These are phyloP conservation scores for Leptinotarsa peninsularis DNA, from an alignment of 2,888 invertebrate genomes.

Conservation along the genomic window DNA sequence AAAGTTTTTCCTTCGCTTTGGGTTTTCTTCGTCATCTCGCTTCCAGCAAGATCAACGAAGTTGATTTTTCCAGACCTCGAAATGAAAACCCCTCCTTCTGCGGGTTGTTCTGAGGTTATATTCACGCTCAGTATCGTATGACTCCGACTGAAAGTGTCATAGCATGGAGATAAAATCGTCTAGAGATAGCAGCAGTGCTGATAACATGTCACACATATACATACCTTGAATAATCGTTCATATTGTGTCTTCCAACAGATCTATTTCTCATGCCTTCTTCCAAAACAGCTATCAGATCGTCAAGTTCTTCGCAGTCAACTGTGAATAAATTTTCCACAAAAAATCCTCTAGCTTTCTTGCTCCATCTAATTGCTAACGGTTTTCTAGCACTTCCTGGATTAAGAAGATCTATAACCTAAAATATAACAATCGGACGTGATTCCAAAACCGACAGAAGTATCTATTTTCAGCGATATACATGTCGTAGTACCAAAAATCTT, in stretches of 20 bases:
- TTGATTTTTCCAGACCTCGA: slow-evolving; percentile 94
- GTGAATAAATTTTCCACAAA: slow-evolving; percentile 97
- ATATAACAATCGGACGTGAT: slow-evolving; percentile 20
- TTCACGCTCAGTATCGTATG: slow-evolving; percentile 93
- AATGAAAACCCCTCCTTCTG: slow-evolving; percentile 85
- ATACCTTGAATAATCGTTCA: slow-evolving; percentile 87
- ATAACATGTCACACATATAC: neutral
- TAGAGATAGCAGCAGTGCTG: no score
- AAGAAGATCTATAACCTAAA: slow-evolving; percentile 91
- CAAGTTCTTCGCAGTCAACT: slow-evolving; percentile 92
- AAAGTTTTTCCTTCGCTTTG: slow-evolving; percentile 88
- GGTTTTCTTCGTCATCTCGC: slow-evolving; percentile 94
- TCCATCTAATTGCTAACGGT: slow-evolving; percentile 92
- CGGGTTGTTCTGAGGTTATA: slow-evolving; percentile 86
- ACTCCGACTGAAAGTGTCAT: slow-evolving; percentile 71
- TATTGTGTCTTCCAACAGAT: slow-evolving; percentile 88
- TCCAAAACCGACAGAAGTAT: neutral
- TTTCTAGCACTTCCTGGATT: slow-evolving; percentile 87
- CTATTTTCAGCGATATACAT: no score
- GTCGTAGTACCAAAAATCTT: no score
- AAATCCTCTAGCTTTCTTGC: slow-evolving; percentile 91
- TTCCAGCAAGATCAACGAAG: slow-evolving; percentile 96
- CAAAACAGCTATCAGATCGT: slow-evolving; percentile 91
- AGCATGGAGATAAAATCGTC: no score
- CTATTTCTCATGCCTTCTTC: slow-evolving; percentile 96